Conservation (phyloP, 2,113 vertebrate genomes). For the Malaclemys terrapin region DNA sequence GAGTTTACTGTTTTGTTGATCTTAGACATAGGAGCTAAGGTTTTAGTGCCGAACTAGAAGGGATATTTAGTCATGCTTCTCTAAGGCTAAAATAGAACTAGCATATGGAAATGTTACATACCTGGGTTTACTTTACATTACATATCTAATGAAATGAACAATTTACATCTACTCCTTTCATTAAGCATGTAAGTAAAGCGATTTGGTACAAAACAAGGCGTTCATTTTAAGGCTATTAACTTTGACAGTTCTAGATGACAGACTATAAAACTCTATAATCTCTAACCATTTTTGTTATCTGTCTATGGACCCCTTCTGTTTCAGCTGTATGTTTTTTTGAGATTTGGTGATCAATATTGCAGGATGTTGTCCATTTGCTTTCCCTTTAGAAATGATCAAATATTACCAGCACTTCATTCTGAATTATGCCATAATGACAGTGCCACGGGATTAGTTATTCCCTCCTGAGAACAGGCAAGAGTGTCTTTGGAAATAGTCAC, state of each 20-base stretch:
- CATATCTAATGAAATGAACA: conserved; percentile 59
- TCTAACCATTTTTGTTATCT: conserved; percentile 67
- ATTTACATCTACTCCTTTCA: conserved; percentile 67
- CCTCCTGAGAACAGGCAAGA: neutral
- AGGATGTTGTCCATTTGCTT: neutral
- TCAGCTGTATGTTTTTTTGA: conserved; percentile 39
- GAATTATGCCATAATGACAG: neutral
- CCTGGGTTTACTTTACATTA: conserved; percentile 63
- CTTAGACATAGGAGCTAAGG: neutral
- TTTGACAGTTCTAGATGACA: conserved; percentile 66
- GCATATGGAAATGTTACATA: conserved; percentile 61
- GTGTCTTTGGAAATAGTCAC: neutral
- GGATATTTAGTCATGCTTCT: conserved; percentile 35
- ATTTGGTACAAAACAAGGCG: conserved; percentile 57
- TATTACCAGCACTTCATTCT: neutral
- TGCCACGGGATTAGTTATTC: neutral
- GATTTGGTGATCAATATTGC: neutral
- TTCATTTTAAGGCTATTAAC: conserved; percentile 70
- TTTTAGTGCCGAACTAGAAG: conserved; percentile 21
- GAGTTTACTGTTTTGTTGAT: conserved; percentile 55
- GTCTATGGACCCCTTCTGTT: conserved; percentile 53
- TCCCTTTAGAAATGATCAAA: neutral
- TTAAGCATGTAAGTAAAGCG: conserved; percentile 22
- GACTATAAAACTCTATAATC: conserved; percentile 54
- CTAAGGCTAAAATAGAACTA: conserved; percentile 58